These are phyloP conservation scores for Rapana venosa DNA, from an alignment of 2,888 invertebrate genomes.

Conservation along the genomic window DNA sequence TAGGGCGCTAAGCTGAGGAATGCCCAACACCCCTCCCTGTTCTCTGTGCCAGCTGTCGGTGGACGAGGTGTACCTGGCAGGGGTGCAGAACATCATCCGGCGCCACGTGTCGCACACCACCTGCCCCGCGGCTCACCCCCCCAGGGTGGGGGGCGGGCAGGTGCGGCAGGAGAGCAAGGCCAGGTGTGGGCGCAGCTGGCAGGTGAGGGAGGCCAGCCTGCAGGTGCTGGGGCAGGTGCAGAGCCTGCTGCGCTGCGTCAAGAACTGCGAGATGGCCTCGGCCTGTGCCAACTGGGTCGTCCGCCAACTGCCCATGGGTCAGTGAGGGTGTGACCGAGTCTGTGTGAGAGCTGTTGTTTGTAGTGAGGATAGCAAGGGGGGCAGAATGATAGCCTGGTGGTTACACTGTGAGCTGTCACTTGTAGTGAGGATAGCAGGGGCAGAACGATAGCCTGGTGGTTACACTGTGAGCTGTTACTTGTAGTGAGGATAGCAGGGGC, in stretches of 20 bases:
- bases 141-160: slow-evolving; percentile 38
- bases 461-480: too few species aligned
- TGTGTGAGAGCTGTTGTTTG: too few species aligned
- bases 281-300: slow-evolving; percentile 71
- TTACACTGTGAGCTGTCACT: too few species aligned
- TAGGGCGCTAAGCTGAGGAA: too few species aligned
- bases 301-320: slow-evolving; percentile 69
- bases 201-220: slow-evolving; percentile 57
- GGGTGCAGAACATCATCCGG: slow-evolving; percentile 68
- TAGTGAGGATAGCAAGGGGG: too few species aligned
- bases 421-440: too few species aligned
- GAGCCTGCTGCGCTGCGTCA: slow-evolving; percentile 59
- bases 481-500: too few species aligned
- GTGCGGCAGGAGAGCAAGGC: too few species aligned
- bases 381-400: too few species aligned
- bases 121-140: slow-evolving; percentile 37
- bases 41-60: slow-evolving; percentile 56
- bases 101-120: slow-evolving; percentile 51
- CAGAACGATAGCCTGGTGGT: too few species aligned
- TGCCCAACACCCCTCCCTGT: too few species aligned
- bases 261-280: slow-evolving; percentile 64
- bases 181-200: slow-evolving; percentile 65
- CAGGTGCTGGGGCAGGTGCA: slow-evolving; percentile 58
- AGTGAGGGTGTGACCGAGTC: too few species aligned
- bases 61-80: slow-evolving; percentile 65